A percentile compares a stretch with the other conserved stretches of the same genome.
Conservation (phyloP, 2,888 invertebrate genomes). For the Rhimphoctona megacephalus region DNA sequence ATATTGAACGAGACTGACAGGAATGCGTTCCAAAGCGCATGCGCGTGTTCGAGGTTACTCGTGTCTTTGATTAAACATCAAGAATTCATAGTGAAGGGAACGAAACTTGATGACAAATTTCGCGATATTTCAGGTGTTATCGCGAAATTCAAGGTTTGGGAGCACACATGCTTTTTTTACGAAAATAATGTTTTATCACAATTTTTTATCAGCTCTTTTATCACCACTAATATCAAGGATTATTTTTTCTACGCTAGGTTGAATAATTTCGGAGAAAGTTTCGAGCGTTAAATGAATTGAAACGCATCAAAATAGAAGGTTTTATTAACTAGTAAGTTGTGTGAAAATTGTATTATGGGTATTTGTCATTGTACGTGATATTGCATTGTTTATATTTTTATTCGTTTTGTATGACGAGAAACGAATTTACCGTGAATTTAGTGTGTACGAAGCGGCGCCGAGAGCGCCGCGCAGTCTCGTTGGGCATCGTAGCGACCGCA, state of each 20-base stretch:
- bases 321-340: background rate
- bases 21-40: background rate
- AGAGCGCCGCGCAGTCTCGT: slow-evolving; percentile 82
- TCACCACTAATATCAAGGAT: background rate
- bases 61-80: background rate
- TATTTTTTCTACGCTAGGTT: background rate
- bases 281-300: background rate
- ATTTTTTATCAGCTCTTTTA: background rate
- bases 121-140: background rate
- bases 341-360: background rate
- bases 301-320: background rate
- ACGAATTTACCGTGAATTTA: background rate
- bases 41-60: background rate
- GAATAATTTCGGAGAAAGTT: background rate
- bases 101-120: background rate
- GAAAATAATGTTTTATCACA: background rate
- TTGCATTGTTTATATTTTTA: background rate
- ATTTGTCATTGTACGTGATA: background rate
- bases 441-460: slow-evolving; percentile 39
- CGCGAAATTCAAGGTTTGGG: background rate
- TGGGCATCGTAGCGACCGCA: slow-evolving; percentile 73
- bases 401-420: background rate
- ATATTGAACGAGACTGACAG: background rate
- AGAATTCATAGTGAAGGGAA: background rate
- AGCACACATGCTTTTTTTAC: background rate